Conservation (phyloP, 2,888 invertebrate genomes). For the Chrysodeixis includens region DNA sequence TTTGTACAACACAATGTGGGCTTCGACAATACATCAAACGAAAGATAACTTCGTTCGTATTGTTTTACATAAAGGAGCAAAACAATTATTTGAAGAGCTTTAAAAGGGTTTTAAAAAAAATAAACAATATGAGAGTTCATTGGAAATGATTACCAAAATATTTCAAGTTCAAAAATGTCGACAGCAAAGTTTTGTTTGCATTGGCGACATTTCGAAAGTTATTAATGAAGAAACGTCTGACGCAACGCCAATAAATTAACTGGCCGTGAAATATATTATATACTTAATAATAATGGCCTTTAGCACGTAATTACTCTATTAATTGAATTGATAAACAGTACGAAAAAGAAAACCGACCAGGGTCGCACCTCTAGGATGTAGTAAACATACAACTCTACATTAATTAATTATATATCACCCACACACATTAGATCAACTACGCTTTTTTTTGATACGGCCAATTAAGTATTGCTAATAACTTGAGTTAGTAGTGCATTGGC, state of each 20-base stretch:
- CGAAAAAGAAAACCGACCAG: conserved; percentile 15
- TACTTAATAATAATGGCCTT: conserved; percentile 25
- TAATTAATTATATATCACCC: no score
- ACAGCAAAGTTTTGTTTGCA: conserved; percentile 2
- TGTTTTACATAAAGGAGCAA: conserved; percentile 4
- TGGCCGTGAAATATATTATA: conserved; percentile 26
- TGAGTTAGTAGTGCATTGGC: no score
- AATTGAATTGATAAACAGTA: conserved; percentile 28
- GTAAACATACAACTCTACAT: not conserved
- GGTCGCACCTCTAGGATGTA: conserved; percentile 17
- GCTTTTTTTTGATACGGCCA: no score
- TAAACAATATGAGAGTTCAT: not conserved
- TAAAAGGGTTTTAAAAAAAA: not conserved
- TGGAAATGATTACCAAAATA: not conserved
- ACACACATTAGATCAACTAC: no score
- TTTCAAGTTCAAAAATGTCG: conserved; percentile 6
- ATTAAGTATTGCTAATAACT: no score
- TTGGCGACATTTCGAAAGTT: conserved; percentile 25
- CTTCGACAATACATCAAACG: conserved; percentile 1
- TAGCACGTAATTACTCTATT: conserved; percentile 26
- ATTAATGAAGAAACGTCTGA: conserved; percentile 22
- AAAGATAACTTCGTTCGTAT: not conserved
- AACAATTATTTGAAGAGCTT: conserved; percentile 1
- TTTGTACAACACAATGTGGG: not conserved
- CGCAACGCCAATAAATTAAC: conserved; percentile 22